Evolutionary conservation across 2,113 vertebrate species (phyloP).

Genomic region (Leucopsar rothschildi): DNA sequence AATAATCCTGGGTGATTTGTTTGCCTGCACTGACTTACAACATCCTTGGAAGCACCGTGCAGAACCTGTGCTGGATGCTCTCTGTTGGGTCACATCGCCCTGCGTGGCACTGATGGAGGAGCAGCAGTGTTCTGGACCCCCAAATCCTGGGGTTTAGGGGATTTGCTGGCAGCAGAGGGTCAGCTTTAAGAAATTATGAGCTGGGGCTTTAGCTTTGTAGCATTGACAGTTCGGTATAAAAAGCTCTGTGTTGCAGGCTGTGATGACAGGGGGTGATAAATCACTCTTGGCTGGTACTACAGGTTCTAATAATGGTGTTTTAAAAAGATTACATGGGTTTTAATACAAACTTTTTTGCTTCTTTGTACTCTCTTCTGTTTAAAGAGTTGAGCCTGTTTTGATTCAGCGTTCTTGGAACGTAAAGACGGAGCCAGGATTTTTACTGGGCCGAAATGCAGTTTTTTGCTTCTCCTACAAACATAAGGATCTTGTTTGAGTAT

Average conservation of each 20-base stretch:
- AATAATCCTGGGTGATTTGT: not conserved
- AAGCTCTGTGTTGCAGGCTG: slow-evolving; percentile 25
- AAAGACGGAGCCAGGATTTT: not conserved
- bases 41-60: not conserved
- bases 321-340: slow-evolving; percentile 48
- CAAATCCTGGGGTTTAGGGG: not conserved
- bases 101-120: not conserved
- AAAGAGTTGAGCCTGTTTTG: slow-evolving; percentile 5
- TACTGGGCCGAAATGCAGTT: not conserved
- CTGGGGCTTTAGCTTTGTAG: slow-evolving; percentile 7
- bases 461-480: not conserved
- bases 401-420: slow-evolving; percentile 16
- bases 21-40: not conserved
- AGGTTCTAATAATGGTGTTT: slow-evolving; percentile 53
- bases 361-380: slow-evolving; percentile 18
- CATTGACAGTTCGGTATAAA: slow-evolving; percentile 31
- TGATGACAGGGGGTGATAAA: slow-evolving; percentile 45
- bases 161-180: not conserved
- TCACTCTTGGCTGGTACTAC: slow-evolving; percentile 32
- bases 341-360: slow-evolving; percentile 31
- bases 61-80: not conserved
- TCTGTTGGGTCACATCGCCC: rapidly evolving
- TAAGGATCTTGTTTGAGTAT: not conserved
- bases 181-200: slow-evolving; percentile 18
- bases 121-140: not conserved